Conservation (phyloP, 2,888 invertebrate genomes). For the Invenusta paracnida region DNA sequence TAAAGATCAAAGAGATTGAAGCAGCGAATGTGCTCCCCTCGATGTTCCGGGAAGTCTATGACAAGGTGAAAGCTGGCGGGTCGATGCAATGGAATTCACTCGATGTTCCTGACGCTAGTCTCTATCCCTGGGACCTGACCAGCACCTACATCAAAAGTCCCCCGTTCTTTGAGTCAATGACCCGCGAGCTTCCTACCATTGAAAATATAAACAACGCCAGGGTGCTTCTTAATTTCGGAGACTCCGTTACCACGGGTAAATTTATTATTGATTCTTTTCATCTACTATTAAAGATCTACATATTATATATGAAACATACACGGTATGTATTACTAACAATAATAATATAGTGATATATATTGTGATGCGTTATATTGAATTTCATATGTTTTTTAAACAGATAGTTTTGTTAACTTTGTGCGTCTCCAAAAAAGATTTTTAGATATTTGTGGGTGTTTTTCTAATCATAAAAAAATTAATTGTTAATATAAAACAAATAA, state of each 20-base stretch:
- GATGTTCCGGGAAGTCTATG: slow-evolving; percentile 90
- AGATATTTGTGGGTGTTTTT: too few relatives aligned
- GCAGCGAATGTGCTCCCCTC: slow-evolving; percentile 82
- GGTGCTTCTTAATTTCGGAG: slow-evolving; percentile 72
- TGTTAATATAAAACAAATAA: too few relatives aligned
- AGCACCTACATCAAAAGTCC: slow-evolving; percentile 94
- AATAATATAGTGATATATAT: too few relatives aligned
- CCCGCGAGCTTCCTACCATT: slow-evolving; percentile 66
- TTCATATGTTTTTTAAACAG: too few relatives aligned
- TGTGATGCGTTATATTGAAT: too few relatives aligned
- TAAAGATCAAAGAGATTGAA: slow-evolving; percentile 68
- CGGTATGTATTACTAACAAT: too few relatives aligned
- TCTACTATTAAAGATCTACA: too few relatives aligned
- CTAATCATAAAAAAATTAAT: too few relatives aligned
- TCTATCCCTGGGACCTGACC: slow-evolving; percentile 82
- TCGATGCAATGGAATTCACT: slow-evolving; percentile 79
- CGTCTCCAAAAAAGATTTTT: too few relatives aligned
- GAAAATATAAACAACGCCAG: slow-evolving; percentile 70
- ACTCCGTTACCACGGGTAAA: background rate
- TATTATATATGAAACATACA: too few relatives aligned
- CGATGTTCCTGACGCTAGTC: slow-evolving; percentile 69
- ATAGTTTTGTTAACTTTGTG: too few relatives aligned
- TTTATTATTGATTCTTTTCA: too few relatives aligned
- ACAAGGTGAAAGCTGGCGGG: slow-evolving; percentile 70
- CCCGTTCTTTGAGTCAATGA: slow-evolving; percentile 85